Base-by-base conservation (phyloP, 1,140 invertebrate species). In the Oryctes rhinoceros region DNA sequence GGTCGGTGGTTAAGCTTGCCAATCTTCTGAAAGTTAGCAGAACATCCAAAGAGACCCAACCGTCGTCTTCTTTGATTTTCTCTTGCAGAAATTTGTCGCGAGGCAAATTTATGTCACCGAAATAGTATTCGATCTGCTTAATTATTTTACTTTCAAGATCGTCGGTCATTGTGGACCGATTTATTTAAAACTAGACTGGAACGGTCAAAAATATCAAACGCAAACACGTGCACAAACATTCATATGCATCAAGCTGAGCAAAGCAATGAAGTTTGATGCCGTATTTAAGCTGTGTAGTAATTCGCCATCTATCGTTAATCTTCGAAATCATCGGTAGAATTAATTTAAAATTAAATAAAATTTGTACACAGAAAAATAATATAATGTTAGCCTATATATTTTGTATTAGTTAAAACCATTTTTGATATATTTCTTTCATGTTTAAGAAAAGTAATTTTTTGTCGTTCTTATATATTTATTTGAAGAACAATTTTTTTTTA, bases 1-100 rank as follows among this genome's bases (percentile, higher is more conserved):
- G 78, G 85, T 98, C 94, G 67, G 89, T 91, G 3, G 92, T 92
- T 0, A 99, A 84, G 35, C 91, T 88, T 1, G 95, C 93, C 49
- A 99, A 89, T 35, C 96, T 91, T 84, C 98, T 97, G 85, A 99
- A 99, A 81, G 93, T 97, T 39, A 96, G 89, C 88, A 99, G 92
- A 0, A 94, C 91, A 0, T 94, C 91, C 49, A 99, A 86, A 1
- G 95, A 91, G 35, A 99, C 91, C 97, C 97, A 99, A 9, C 97
- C 97, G 84, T 97, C 93, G 83, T 98, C 94, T 81, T 94, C 88
- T 84, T 93, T 94, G 1, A 95, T 92, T 88, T 97, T 93, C 81
- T 96, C 93, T 81, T 92, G 92, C 3, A 99, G 88, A 86, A 98
- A 99, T 86, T 96, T 97, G 86, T 99, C 97, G 81, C 92, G 91